Conservation (phyloP, 2,797 vertebrate species). For the Syngnathus acus region DNA sequence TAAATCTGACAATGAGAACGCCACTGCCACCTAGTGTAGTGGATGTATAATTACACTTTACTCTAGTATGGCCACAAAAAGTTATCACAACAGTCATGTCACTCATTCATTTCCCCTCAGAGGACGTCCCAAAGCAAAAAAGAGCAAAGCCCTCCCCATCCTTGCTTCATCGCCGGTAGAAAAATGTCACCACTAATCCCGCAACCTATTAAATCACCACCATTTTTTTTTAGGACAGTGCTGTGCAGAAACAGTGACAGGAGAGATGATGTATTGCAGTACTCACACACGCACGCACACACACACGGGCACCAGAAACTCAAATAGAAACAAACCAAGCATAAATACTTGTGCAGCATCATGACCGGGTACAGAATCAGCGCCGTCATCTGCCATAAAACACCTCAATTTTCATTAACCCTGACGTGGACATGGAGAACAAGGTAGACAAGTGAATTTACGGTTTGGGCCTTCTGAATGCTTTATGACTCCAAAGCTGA, state of each 20-base stretch:
- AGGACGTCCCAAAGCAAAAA: slow-evolving; percentile 2
- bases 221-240: slow-evolving; percentile 25
- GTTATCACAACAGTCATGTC: not conserved
- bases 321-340: slow-evolving; percentile 35
- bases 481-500: slow-evolving; percentile 25
- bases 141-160: not conserved
- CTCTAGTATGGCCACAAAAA: too few species aligned
- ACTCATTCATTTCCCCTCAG: slow-evolving; percentile 4
- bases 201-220: slow-evolving; percentile 8
- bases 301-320: slow-evolving; percentile 12
- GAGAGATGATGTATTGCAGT: slow-evolving; percentile 27
- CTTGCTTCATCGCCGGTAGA: not conserved
- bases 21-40: too few species aligned
- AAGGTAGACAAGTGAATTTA: slow-evolving; percentile 35
- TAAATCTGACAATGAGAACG: too few species aligned
- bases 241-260: slow-evolving; percentile 28
- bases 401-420: slow-evolving; percentile 51
- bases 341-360: slow-evolving; percentile 8
- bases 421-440: slow-evolving; percentile 46
- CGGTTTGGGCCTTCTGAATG: slow-evolving; percentile 21
- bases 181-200: slow-evolving; percentile 2
- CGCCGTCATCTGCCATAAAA: slow-evolving; percentile 39
- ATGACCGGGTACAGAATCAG: slow-evolving; percentile 31
- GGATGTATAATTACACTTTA: too few species aligned
- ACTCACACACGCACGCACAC: not conserved